phyloP scores from a whole-genome alignment of 2,888 invertebrate genomes.

The Taenaris catops region DNA sequence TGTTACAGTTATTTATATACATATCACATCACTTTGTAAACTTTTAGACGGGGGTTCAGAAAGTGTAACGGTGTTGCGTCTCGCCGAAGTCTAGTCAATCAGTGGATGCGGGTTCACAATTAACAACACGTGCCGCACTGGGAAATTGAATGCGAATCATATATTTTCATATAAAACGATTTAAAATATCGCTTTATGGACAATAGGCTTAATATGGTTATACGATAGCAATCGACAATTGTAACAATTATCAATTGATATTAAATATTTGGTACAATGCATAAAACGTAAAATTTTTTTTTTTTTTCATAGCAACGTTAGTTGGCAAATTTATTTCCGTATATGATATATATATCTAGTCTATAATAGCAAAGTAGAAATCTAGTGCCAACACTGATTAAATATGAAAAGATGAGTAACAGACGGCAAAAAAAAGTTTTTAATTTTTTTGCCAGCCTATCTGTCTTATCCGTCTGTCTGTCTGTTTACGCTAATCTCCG shows the following conservation, averaged over 20 bases:
- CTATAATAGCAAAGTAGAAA: too few relatives aligned
- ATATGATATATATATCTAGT: too few relatives aligned
- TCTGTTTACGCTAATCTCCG: too few relatives aligned
- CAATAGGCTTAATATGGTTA: slow-evolving; percentile 10
- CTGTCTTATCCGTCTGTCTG: too few relatives aligned
- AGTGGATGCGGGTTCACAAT: slow-evolving; percentile 72
- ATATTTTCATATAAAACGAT: slow-evolving; percentile 58
- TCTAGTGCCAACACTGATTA: too few relatives aligned
- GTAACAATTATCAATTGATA: slow-evolving; percentile 7
- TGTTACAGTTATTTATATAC: too few relatives aligned
- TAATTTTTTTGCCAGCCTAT: too few relatives aligned
- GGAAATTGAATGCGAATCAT: slow-evolving; percentile 58
- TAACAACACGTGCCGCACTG: slow-evolving; percentile 64
- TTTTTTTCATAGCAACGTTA: too few relatives aligned
- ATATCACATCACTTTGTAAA: too few relatives aligned
- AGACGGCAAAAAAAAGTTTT: too few relatives aligned
- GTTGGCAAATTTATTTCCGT: too few relatives aligned
- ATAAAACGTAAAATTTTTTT: background rate
- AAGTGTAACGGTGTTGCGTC: slow-evolving; percentile 62
- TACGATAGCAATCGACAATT: slow-evolving; percentile 6
- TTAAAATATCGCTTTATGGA: slow-evolving; percentile 35
- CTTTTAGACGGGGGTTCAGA: slow-evolving; percentile 27
- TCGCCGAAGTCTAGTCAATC: slow-evolving; percentile 57
- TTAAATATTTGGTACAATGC: background rate
- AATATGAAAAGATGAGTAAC: too few relatives aligned